Conservation (phyloP, 2,797 vertebrate species). For the Galago senegalensis region DNA sequence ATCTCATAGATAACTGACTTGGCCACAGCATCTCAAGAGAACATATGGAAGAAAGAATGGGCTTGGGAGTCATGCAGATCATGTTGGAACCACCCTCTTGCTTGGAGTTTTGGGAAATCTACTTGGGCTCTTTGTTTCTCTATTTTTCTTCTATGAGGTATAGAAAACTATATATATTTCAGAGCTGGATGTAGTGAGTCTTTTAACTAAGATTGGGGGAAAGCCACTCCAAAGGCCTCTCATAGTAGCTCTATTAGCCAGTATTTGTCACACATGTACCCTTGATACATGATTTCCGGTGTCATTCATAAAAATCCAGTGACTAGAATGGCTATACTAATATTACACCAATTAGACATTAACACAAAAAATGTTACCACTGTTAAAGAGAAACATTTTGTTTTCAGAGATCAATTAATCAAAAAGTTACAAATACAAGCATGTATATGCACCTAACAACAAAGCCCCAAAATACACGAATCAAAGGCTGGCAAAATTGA, state of each 20-base stretch:
- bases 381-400: neutral
- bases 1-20: neutral
- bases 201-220: neutral
- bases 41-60: neutral
- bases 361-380: neutral
- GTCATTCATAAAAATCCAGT: neutral
- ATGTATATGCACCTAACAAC: neutral
- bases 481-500: neutral
- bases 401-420: neutral
- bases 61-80: neutral
- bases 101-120: neutral
- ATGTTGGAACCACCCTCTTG: neutral
- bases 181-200: neutral
- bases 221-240: neutral
- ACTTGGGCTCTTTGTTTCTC: neutral
- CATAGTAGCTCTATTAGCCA: neutral
- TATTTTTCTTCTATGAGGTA: neutral
- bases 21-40: neutral
- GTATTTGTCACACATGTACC: neutral
- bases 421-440: neutral
- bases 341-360: neutral
- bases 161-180: neutral
- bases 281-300: neutral
- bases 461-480: neutral
- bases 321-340: neutral